Conservation (phyloP, 2,113 vertebrate genomes). For the Pygoscelis adeliae region DNA sequence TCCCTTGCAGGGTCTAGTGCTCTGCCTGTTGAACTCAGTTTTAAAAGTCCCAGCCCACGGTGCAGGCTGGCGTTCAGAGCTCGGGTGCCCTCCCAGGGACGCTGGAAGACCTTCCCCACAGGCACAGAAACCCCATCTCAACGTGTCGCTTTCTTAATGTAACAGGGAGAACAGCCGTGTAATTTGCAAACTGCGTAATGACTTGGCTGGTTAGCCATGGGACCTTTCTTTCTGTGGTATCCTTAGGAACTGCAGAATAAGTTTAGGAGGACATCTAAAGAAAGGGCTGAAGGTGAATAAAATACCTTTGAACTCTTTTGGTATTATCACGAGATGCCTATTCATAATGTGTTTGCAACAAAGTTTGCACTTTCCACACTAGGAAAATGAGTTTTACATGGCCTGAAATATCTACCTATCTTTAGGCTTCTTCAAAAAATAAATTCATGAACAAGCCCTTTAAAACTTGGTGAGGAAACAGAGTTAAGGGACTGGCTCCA, state of each 20-base stretch:
- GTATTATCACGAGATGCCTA: neutral
- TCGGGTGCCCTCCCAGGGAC: neutral
- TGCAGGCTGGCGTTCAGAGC: neutral
- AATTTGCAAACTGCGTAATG: neutral
- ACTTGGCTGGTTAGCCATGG: neutral
- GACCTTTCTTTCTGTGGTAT: neutral
- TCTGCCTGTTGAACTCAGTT: neutral
- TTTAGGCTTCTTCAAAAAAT: neutral
- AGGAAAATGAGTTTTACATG: neutral
- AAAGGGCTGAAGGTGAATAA: neutral
- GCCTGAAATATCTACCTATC: neutral
- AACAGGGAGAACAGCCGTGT: neutral
- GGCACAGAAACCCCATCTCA: neutral
- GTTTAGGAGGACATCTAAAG: neutral
- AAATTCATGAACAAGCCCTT: neutral
- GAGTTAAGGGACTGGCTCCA: neutral
- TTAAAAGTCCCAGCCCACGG: neutral
- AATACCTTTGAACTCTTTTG: neutral
- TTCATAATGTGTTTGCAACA: neutral
- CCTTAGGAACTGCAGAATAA: neutral
- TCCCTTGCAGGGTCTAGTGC: neutral
- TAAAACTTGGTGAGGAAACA: neutral
- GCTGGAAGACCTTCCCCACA: neutral
- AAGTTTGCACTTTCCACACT: neutral
- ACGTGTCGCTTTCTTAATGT: neutral